Percentiles rank a stretch among this genome's conserved stretches.
Conservation (phyloP, 2,113 vertebrate genomes). For the Phoenicopterus ruber region DNA sequence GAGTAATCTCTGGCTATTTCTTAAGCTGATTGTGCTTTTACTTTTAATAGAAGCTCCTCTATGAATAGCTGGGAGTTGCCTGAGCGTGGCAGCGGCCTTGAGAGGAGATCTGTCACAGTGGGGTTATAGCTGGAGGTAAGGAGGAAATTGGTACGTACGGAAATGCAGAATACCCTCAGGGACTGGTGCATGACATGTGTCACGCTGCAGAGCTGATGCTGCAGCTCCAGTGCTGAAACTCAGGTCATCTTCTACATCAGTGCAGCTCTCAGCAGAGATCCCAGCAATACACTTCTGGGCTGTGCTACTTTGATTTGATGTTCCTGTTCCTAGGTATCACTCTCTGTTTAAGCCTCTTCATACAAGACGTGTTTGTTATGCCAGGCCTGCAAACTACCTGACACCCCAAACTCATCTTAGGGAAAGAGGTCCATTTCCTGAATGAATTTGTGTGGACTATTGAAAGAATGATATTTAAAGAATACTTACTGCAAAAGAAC, state of each 20-base stretch:
- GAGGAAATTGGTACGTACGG: background rate
- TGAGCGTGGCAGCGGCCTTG: background rate
- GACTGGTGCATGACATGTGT: background rate
- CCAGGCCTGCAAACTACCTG: background rate
- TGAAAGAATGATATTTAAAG: background rate
- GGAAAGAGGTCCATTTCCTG: background rate
- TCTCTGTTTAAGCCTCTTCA: background rate
- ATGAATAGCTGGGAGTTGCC: slow-evolving; percentile 59
- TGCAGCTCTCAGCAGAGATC: background rate
- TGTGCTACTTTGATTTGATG: background rate
- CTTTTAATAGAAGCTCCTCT: slow-evolving; percentile 65
- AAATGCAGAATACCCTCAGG: background rate
- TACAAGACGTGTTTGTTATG: background rate
- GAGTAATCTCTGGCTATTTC: slow-evolving; percentile 61
- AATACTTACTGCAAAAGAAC: background rate
- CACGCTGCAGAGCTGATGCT: background rate
- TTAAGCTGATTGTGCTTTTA: slow-evolving; percentile 70
- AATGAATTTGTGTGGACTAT: background rate
- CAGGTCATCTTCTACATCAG: background rate
- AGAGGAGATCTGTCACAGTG: background rate
- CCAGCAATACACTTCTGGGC: background rate
- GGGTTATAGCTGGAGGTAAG: background rate
- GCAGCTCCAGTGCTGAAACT: background rate
- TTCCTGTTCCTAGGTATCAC: background rate
- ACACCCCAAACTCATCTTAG: background rate